phyloP scores from a whole-genome alignment of 1,140 invertebrate species.

The Procambarus clarkii region DNA sequence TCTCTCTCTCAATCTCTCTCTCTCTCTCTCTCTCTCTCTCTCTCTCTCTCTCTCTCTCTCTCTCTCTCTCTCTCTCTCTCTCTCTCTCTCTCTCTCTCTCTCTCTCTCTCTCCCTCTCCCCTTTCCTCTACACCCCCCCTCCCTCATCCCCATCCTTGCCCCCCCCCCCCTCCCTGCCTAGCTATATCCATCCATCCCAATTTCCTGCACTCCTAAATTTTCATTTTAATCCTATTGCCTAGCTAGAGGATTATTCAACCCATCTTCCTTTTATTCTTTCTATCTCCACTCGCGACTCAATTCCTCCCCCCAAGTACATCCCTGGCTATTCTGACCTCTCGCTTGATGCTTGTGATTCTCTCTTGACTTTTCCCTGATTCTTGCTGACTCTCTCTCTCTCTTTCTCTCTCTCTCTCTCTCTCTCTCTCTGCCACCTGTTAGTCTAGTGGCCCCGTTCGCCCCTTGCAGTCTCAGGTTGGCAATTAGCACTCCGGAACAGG shows the following conservation, averaged over 20 bases:
- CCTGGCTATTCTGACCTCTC: too few species aligned
- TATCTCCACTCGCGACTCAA: too few species aligned
- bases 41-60: too few species aligned
- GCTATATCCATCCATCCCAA: neutral
- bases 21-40: too few species aligned
- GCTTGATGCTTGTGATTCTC: too few species aligned
- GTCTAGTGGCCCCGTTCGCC: neutral
- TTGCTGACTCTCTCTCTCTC: neutral
- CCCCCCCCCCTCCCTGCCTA: neutral
- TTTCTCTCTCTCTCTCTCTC: neutral
- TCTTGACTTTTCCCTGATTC: neutral
- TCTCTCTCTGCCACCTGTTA: neutral
- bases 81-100: constrained; percentile 1
- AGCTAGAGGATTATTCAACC: neutral
- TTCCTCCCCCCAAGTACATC: too few species aligned
- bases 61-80: neutral
- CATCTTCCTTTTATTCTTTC: too few species aligned
- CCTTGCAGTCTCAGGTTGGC: constrained; percentile 14
- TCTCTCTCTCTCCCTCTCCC: neutral
- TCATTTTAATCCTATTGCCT: neutral
- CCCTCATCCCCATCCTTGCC: neutral
- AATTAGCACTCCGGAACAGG: constrained; percentile 40
- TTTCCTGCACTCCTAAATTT: neutral
- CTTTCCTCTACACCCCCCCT: neutral
- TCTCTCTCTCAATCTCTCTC: too few species aligned